phyloP scores from a whole-genome alignment of 2,113 vertebrate species.

The Pachypanchax playfairii region DNA sequence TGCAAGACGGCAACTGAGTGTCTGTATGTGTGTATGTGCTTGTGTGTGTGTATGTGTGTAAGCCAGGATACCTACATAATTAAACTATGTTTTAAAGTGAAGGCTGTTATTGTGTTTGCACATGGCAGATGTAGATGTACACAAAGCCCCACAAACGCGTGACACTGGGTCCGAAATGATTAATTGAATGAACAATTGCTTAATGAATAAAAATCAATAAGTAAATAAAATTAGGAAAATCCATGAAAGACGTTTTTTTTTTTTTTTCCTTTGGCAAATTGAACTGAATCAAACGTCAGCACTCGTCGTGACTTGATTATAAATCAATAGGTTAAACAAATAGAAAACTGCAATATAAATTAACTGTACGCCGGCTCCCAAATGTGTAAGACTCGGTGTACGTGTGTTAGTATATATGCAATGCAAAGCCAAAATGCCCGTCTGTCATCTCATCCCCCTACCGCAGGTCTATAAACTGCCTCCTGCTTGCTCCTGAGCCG shows the following conservation, averaged over 20 bases:
- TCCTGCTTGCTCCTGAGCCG: conserved; percentile 74
- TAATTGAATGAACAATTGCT: neutral
- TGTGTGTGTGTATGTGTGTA: conserved; percentile 7
- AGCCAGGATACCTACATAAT: conserved; percentile 50
- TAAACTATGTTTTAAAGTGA: conserved; percentile 44
- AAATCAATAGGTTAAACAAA: conserved; percentile 22
- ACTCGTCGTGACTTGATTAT: neutral
- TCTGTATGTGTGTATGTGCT: neutral
- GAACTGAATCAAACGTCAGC: conserved; percentile 6
- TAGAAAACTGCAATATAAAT: conserved; percentile 6
- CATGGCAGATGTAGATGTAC: conserved; percentile 5
- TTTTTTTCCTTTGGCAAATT: neutral
- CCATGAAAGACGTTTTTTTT: neutral
- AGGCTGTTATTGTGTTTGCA: conserved; percentile 21
- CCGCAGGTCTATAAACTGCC: conserved; percentile 71
- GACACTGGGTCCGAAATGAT: conserved; percentile 3
- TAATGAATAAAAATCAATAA: conserved; percentile 12
- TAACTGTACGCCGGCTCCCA: conserved; percentile 4
- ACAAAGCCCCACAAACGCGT: neutral
- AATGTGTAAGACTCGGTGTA: conserved; percentile 11
- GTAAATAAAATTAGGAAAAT: conserved; percentile 20
- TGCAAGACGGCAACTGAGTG: conserved; percentile 32
- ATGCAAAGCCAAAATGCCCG: conserved; percentile 56
- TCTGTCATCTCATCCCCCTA: conserved; percentile 53
- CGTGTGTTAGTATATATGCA: conserved; percentile 25